Percentiles rank a stretch among this genome's conserved stretches.
phyloP scores from a whole-genome alignment of 2,888 invertebrate genomes.

The Spodoptera picta region DNA sequence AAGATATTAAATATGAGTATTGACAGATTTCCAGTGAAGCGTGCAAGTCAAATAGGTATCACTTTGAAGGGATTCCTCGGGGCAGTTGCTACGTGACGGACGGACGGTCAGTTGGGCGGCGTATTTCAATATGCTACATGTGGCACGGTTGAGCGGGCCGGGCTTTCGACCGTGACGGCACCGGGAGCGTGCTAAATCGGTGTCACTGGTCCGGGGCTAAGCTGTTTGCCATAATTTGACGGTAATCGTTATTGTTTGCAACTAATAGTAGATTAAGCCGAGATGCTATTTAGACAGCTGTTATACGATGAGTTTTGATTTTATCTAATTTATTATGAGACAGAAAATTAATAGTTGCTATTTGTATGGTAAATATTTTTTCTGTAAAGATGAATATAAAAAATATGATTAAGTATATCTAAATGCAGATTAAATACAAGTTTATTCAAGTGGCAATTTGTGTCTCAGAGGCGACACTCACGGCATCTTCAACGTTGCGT shows the following conservation, averaged over 20 bases:
- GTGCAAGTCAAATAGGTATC: slow-evolving; percentile 77
- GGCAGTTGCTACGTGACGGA: slow-evolving; percentile 76
- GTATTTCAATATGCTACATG: slow-evolving; percentile 85
- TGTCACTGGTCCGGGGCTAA: slow-evolving; percentile 65
- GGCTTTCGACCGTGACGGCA: slow-evolving; percentile 72
- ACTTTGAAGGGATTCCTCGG: slow-evolving; percentile 77
- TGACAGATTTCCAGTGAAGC: slow-evolving; percentile 73
- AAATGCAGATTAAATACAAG: slow-evolving; percentile 38
- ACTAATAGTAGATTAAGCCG: not conserved
- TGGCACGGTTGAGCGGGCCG: slow-evolving; percentile 68
- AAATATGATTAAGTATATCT: slow-evolving; percentile 15
- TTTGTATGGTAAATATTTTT: too few species aligned
- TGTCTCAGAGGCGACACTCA: slow-evolving; percentile 38
- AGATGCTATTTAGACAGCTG: not conserved
- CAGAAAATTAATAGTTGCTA: too few species aligned
- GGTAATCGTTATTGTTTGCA: slow-evolving; percentile 20
- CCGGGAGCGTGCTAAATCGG: slow-evolving; percentile 74
- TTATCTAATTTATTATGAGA: too few species aligned
- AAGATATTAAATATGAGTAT: slow-evolving; percentile 72
- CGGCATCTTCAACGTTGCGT: slow-evolving; percentile 57
- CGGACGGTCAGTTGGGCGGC: slow-evolving; percentile 76
- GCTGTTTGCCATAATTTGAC: slow-evolving; percentile 35
- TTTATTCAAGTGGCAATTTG: slow-evolving; percentile 36
- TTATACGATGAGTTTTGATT: too few species aligned
- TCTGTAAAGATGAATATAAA: too few species aligned